Evolutionary conservation across 2,113 vertebrate species (phyloP).

Genomic region (Xiphophorus hellerii): DNA sequence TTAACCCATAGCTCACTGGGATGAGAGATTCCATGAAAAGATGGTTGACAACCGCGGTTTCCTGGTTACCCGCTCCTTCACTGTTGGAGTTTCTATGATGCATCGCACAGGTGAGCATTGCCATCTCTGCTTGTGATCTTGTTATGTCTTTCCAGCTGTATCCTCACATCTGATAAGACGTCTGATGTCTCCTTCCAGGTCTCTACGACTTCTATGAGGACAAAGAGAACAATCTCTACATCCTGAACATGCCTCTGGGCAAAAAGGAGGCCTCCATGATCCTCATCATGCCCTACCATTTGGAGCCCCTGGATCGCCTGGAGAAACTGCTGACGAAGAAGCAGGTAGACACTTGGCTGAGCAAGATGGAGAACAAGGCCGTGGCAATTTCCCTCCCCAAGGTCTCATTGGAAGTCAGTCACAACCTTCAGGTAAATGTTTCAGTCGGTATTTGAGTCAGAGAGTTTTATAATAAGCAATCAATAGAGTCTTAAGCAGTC

Average conservation of each 20-base stretch:
- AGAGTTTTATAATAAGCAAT: background rate
- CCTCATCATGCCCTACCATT: constrained; percentile 91
- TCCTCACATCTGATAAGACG: background rate
- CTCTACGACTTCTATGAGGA: constrained; percentile 91
- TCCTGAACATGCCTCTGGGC: constrained; percentile 92
- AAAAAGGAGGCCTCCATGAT: constrained; percentile 95
- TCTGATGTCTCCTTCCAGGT: constrained; percentile 73
- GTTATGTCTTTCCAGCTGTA: background rate
- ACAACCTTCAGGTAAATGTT: constrained; percentile 88
- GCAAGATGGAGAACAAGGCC: constrained; percentile 88
- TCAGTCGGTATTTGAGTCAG: background rate
- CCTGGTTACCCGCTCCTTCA: constrained; percentile 91
- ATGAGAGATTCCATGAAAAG: constrained; percentile 93
- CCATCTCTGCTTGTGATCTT: background rate
- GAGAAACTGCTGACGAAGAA: constrained; percentile 93
- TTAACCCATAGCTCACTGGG: constrained; percentile 89
- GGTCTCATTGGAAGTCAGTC: constrained; percentile 89
- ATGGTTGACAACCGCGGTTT: constrained; percentile 97
- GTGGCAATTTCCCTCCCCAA: constrained; percentile 95
- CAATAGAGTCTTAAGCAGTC: background rate
- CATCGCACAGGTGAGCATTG: constrained; percentile 90
- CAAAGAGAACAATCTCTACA: constrained; percentile 83
- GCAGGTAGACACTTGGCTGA: constrained; percentile 89
- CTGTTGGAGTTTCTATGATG: constrained; percentile 92
- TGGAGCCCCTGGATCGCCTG: constrained; percentile 90